phyloP scores from a whole-genome alignment of 2,797 vertebrate species.

The Acanthurus lineatus region DNA sequence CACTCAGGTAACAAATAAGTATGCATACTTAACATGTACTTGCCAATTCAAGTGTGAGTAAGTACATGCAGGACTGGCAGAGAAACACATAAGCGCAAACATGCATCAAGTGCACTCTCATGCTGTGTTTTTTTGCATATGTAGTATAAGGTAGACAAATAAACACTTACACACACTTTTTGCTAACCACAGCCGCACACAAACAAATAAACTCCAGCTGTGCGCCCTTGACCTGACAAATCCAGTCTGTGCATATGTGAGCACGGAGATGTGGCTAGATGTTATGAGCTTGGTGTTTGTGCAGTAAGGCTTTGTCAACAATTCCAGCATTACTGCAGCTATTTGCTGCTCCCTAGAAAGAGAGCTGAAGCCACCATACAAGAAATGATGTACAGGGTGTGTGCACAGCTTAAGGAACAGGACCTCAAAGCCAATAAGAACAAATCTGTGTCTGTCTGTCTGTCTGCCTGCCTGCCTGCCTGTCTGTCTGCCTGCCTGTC shows the following conservation, averaged over 20 bases:
- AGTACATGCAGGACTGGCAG: neutral
- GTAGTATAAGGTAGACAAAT: neutral
- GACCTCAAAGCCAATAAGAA: constrained; percentile 48
- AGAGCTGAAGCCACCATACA: constrained; percentile 41
- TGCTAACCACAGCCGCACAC: constrained; percentile 8
- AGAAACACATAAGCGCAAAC: neutral
- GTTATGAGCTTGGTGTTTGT: constrained; percentile 65
- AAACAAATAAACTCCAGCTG: constrained; percentile 35
- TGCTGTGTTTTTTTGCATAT: neutral
- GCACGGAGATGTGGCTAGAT: constrained; percentile 44
- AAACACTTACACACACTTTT: constrained; percentile 7
- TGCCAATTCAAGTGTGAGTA: neutral
- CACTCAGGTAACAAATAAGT: constrained; percentile 24
- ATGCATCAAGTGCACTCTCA: constrained; percentile 7
- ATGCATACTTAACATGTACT: constrained; percentile 16
- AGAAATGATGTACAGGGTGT: constrained; percentile 39
- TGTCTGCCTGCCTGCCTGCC: neutral
- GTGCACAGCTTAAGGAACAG: constrained; percentile 55
- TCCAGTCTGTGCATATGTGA: constrained; percentile 50
- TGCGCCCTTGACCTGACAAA: constrained; percentile 61
- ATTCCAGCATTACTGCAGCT: constrained; percentile 64
- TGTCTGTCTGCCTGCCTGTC: neutral
- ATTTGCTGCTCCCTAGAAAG: constrained; percentile 50
- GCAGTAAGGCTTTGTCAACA: constrained; percentile 73
- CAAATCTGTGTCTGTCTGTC: too few relatives aligned